phyloP scores from a whole-genome alignment of 2,113 vertebrate genomes.

The Dromaius novaehollandiae region DNA sequence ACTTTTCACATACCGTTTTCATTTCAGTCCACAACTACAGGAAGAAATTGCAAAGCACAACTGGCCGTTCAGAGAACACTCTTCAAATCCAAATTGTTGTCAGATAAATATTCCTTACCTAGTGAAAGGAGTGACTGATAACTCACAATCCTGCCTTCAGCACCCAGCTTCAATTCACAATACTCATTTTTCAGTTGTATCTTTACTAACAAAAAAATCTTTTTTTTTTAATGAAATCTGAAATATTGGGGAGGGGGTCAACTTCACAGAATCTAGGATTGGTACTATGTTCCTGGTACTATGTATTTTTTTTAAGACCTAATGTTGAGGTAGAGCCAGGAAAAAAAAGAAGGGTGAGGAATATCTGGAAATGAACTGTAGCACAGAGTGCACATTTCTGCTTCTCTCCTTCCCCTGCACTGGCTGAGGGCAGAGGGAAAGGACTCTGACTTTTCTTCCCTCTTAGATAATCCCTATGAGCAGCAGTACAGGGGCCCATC shows the following conservation, averaged over 20 bases:
- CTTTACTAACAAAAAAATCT: neutral
- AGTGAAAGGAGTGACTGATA: neutral
- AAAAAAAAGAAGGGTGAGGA: neutral
- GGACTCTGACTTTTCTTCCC: neutral
- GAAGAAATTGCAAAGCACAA: neutral
- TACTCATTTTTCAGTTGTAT: neutral
- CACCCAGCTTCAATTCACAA: neutral
- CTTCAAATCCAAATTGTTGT: neutral
- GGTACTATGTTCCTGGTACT: too few species aligned
- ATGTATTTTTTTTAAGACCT: neutral
- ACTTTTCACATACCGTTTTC: neutral
- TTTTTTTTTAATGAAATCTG: neutral
- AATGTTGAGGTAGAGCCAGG: neutral
- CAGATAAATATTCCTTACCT: neutral
- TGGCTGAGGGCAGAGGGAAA: neutral
- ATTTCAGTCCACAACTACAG: neutral
- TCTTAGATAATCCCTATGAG: neutral
- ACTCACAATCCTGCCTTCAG: neutral
- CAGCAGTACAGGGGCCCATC: neutral
- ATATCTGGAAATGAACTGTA: neutral
- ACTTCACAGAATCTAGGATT: neutral
- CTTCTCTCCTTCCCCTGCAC: neutral
- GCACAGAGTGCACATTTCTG: neutral
- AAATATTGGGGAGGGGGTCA: neutral
- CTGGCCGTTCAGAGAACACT: neutral